Evolutionary conservation across 1,140 invertebrate species (phyloP), one percentile per base, ranked within the genome.

Genomic region (Drosophila nigrodunni): DNA sequence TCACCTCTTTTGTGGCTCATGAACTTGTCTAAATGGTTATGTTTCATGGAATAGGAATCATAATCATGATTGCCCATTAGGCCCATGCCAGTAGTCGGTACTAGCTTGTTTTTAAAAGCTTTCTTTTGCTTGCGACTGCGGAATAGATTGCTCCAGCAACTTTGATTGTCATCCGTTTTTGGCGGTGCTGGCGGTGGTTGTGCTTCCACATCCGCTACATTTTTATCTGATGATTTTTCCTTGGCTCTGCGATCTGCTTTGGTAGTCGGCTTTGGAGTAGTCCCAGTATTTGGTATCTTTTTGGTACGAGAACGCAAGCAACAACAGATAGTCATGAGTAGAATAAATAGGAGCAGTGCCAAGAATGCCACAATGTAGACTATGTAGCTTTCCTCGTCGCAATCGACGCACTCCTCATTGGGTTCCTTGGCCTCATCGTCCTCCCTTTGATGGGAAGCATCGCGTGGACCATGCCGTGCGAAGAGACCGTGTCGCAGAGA

Each of bases 241-340:
- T 21, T 7, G 35, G 30, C 8, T 41, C 37, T 18, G 61, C 50
- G 10, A 11, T 8, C 1, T 43, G 7, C 7, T 10, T 34, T 9
- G 7, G 13, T 11, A 30, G n/a, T 21, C 5, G 11, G 4, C 15
- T 52, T 52, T 25, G 8, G 10, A 10, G 18, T 4, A 4, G 25
- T 2, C 25, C 2, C 25, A 5, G 25, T 0, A 5, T 30, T 30
- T 3, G 2, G 25, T 5, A 6, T 5, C 18, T 21, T 15, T 11
- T 50, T 74, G 1, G 35, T 59, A 5, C 35, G 15, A n/a, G 44
- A 69, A 7, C 57, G 65, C 60, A 88, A 55, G 35, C 74, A 88
- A 46, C 66, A 71, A 30, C 66, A 89, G 35, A 90, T 80, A 2
- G 78, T n/a, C 2, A 90, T 3, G 10, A 88, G 7, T 7, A 88